Conservation (phyloP, 2,113 vertebrate genomes). For the Chaenogobius annularis region DNA sequence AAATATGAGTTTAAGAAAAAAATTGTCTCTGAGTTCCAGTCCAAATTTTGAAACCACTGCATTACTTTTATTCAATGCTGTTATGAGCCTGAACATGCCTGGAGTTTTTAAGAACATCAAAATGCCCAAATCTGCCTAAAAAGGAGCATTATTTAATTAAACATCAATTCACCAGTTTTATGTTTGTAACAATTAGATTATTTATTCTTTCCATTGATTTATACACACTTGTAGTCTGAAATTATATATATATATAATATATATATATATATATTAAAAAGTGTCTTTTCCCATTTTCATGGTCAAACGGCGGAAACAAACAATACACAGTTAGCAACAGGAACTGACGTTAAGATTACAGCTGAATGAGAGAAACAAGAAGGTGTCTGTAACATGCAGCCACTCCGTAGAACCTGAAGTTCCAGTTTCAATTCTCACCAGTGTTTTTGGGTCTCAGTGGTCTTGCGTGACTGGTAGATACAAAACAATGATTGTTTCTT, state of each 20-base stretch:
- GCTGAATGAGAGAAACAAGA: constrained; percentile 38
- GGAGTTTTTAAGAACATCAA: neutral
- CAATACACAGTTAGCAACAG: neutral
- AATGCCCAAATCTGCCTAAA: no score
- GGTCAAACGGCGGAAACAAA: constrained; percentile 10
- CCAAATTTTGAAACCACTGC: neutral
- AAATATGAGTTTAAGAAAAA: no score
- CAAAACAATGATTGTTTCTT: constrained; percentile 77
- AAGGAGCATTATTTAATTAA: no score
- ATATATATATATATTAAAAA: no score
- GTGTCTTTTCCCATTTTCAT: neutral
- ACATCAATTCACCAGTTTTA: no score
- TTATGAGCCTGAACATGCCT: neutral
- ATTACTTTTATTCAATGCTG: neutral
- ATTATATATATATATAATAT: no score
- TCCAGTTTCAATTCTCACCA: constrained; percentile 75
- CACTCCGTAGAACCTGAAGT: constrained; percentile 63
- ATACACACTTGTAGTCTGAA: no score
- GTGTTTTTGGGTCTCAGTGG: constrained; percentile 53
- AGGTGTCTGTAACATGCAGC: constrained; percentile 47
- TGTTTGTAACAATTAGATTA: no score
- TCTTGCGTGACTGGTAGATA: constrained; percentile 66
- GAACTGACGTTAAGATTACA: constrained; percentile 28
- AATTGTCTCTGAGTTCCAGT: no score
- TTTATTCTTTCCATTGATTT: no score